phyloP scores from a whole-genome alignment of 2,888 invertebrate genomes.

The Prenolepis imparis region DNA sequence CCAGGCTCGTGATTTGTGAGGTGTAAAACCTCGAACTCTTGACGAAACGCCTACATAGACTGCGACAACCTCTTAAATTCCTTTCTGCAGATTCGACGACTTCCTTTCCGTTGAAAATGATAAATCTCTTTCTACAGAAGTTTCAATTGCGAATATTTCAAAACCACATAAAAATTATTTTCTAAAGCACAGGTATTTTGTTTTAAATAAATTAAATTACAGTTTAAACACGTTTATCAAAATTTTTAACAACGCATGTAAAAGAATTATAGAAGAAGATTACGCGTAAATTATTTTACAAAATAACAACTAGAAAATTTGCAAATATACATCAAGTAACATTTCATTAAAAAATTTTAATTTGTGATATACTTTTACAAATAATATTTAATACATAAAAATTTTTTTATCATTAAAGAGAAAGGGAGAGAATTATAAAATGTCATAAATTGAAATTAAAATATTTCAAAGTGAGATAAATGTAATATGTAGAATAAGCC shows the following conservation, averaged over 20 bases:
- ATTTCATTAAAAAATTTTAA: background rate
- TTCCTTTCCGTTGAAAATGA: background rate
- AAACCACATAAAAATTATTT: constrained; percentile 6
- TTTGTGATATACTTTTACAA: background rate
- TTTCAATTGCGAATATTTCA: background rate
- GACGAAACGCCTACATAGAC: background rate
- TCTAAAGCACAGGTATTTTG: background rate
- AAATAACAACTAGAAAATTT: background rate
- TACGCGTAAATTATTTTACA: background rate
- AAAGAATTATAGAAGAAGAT: background rate
- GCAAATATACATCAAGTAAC: background rate
- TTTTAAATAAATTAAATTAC: background rate
- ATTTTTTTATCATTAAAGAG: background rate
- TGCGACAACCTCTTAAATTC: background rate
- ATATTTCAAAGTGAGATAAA: background rate
- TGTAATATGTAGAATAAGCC: background rate
- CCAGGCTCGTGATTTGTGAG: constrained; percentile 1
- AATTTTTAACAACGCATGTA: background rate
- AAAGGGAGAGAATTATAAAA: background rate
- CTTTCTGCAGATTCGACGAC: background rate
- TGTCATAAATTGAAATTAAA: background rate
- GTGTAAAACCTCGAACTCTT: background rate
- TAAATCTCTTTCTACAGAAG: background rate
- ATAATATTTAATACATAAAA: background rate
- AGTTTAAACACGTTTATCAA: background rate